These are phyloP conservation scores for Cephus sareptanus DNA, from an alignment of 2,888 invertebrate genomes.

Conservation along the genomic window DNA sequence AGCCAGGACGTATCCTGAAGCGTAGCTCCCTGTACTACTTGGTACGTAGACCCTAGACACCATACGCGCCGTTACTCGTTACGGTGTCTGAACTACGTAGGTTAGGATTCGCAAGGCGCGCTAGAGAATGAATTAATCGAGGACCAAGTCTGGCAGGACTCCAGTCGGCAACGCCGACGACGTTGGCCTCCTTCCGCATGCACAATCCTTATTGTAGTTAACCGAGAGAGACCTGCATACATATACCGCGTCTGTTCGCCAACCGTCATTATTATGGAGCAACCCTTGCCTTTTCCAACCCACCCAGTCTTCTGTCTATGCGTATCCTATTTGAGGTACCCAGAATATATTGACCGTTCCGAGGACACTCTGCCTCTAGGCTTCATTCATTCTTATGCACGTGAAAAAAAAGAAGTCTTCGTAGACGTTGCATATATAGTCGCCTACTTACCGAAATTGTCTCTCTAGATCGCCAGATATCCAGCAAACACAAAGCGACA, in stretches of 20 bases:
- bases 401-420: background rate
- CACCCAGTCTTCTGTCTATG: background rate
- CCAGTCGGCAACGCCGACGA: conserved; percentile 26
- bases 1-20: background rate
- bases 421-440: background rate
- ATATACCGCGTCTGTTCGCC: background rate
- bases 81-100: conserved; percentile 14
- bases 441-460: too few species aligned
- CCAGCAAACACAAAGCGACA: too few species aligned
- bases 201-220: background rate
- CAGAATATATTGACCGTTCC: background rate
- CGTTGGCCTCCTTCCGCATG: conserved; percentile 3
- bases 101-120: background rate
- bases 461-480: too few species aligned
- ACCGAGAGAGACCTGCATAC: background rate
- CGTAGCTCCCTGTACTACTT: conserved; percentile 12
- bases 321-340: background rate
- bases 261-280: background rate
- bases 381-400: background rate
- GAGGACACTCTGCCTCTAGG: background rate
- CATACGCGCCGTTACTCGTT: conserved; percentile 24
- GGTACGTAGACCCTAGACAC: conserved; percentile 13
- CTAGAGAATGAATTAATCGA: conserved; percentile 38
- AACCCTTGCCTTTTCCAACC: background rate
- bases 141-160: conserved; percentile 34